phyloP scores from a whole-genome alignment of 2,113 vertebrate genomes.

The Apteryx mantelli region DNA sequence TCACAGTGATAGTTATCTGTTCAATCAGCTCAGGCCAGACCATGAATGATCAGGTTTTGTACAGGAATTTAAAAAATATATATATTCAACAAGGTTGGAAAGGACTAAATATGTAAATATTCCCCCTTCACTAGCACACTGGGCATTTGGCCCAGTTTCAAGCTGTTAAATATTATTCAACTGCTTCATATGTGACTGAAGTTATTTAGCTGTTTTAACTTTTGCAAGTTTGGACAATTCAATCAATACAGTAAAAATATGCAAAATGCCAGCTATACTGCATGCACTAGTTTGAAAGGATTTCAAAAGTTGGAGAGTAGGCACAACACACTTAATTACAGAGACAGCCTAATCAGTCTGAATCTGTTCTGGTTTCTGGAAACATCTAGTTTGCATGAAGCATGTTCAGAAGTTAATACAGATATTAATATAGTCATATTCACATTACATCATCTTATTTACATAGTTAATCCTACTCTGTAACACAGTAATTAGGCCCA shows the following conservation, averaged over 20 bases:
- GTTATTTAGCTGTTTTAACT: neutral
- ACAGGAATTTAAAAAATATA: neutral
- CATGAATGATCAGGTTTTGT: neutral
- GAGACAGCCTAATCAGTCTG: neutral
- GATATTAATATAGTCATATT: slow-evolving; percentile 1
- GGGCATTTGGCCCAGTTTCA: neutral
- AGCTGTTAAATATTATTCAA: slow-evolving; percentile 37
- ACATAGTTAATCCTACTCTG: neutral
- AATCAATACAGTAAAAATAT: neutral
- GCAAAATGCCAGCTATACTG: neutral
- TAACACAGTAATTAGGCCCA: slow-evolving; percentile 14
- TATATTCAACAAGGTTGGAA: neutral
- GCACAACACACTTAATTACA: slow-evolving; percentile 6
- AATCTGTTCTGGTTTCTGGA: neutral
- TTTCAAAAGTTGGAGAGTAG: neutral
- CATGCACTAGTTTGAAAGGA: neutral
- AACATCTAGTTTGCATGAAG: slow-evolving; percentile 1
- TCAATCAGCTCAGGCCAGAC: neutral
- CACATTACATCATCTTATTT: slow-evolving; percentile 11
- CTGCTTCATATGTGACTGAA: slow-evolving; percentile 1
- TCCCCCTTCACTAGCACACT: neutral
- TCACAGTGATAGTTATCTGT: neutral
- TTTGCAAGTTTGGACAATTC: neutral
- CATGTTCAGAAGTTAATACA: slow-evolving; percentile 1
- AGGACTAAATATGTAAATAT: neutral